phyloP scores from a whole-genome alignment of 2,888 invertebrate genomes.

The Cephus spinipes region DNA sequence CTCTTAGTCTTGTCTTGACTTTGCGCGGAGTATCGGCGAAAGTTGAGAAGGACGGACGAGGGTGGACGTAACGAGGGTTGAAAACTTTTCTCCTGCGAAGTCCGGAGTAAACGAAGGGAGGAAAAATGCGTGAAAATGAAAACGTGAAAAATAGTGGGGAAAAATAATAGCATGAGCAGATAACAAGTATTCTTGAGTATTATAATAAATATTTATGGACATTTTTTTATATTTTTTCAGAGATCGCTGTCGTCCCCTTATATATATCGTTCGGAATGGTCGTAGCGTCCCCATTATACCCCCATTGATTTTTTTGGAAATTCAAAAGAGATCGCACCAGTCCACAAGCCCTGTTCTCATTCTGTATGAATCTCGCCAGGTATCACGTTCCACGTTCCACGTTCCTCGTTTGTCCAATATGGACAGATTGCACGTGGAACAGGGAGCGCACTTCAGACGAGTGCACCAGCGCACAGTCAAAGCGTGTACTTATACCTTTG shows the following conservation, averaged over 20 bases:
- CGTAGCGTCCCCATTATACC: not conserved
- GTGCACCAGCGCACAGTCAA: not conserved
- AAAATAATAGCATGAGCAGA: no score
- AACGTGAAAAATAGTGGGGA: no score
- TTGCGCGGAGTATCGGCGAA: not conserved
- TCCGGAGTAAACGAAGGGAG: not conserved
- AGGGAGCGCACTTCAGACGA: constrained; percentile 9
- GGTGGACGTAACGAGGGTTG: not conserved
- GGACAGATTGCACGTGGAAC: constrained; percentile 1
- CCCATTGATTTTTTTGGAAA: not conserved
- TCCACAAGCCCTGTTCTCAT: not conserved
- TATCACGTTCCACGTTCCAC: not conserved
- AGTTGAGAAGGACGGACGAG: not conserved
- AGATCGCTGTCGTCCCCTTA: not conserved
- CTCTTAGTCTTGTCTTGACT: not conserved
- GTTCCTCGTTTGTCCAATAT: not conserved
- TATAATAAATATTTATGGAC: not conserved
- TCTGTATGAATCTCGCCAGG: not conserved
- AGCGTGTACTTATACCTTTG: not conserved
- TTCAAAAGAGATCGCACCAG: not conserved
- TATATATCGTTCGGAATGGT: not conserved
- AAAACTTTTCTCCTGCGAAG: not conserved
- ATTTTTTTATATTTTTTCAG: no score
- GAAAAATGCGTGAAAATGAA: not conserved
- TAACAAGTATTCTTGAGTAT: not conserved